Conservation (phyloP, 1,140 invertebrate genomes). For the Archegozetes longisetosus region DNA sequence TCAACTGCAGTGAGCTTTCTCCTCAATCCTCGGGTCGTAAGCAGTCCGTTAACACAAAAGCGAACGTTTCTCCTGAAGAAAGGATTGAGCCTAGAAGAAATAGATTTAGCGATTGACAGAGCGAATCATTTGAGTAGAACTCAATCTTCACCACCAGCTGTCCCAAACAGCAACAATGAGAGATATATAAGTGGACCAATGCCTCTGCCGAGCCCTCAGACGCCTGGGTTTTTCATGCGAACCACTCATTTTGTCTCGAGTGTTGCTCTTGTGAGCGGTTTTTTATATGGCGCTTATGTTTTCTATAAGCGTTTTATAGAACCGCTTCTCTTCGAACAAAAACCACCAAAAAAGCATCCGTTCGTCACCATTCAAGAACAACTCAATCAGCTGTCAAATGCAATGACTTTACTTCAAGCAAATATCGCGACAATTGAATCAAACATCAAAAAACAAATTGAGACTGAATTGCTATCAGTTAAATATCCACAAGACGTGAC, state of each 20-base stretch:
- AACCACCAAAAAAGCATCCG: not conserved
- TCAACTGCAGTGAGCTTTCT: constrained; percentile 69
- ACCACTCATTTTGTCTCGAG: not conserved
- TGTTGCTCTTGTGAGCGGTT: constrained; percentile 3
- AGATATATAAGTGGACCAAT: not conserved
- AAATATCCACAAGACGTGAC: not conserved
- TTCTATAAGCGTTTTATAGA: constrained; percentile 12
- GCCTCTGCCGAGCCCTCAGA: too few relatives aligned
- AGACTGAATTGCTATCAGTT: constrained; percentile 1
- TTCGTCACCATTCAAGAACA: not conserved
- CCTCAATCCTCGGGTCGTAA: constrained; percentile 58
- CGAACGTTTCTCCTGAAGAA: constrained; percentile 60
- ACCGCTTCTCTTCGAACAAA: not conserved
- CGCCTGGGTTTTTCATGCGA: not conserved
- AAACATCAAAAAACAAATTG: not conserved
- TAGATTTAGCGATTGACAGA: constrained; percentile 38
- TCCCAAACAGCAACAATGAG: too few relatives aligned
- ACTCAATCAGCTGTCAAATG: constrained; percentile 1
- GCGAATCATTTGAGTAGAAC: not conserved
- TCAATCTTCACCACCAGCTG: not conserved
- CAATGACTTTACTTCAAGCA: not conserved
- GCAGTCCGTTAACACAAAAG: constrained; percentile 52
- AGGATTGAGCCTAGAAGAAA: constrained; percentile 61
- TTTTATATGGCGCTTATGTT: constrained; percentile 13
- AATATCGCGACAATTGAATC: not conserved